Conservation (phyloP, 1,140 invertebrate genomes). For the Drosophila subobscura region DNA sequence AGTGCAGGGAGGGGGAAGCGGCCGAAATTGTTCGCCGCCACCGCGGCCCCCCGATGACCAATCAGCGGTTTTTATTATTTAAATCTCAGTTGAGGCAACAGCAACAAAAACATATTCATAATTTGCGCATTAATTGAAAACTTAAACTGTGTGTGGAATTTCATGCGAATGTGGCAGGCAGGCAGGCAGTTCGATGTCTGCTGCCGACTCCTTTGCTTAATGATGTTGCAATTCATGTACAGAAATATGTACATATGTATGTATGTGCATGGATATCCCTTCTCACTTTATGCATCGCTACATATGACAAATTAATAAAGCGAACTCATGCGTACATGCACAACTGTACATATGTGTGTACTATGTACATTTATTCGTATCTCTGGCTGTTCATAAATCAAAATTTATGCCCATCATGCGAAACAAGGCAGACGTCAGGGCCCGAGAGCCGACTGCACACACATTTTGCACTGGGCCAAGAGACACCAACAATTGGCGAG, state of each 20-base stretch:
- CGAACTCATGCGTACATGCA: constrained; percentile 30
- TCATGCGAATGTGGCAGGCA: neutral
- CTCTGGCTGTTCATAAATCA: constrained; percentile 65
- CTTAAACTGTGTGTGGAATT: constrained; percentile 45
- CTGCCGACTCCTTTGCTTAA: constrained; percentile 46
- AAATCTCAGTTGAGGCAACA: constrained; percentile 52
- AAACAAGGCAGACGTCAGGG: constrained; percentile 50
- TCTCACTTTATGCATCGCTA: constrained; percentile 63
- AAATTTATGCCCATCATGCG: constrained; percentile 68
- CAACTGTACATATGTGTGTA: constrained; percentile 10
- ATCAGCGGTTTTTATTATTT: constrained; percentile 62
- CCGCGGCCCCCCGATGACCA: too few species aligned
- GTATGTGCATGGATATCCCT: constrained; percentile 25
- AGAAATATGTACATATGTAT: constrained; percentile 7
- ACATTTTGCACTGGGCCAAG: constrained; percentile 56
- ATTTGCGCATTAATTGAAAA: constrained; percentile 72
- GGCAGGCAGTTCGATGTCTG: neutral
- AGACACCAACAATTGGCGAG: constrained; percentile 60
- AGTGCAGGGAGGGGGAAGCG: constrained; percentile 7
- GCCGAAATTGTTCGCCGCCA: too few species aligned
- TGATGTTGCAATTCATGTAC: constrained; percentile 41
- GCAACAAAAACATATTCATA: constrained; percentile 34
- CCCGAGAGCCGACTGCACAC: constrained; percentile 11
- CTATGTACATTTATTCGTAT: constrained; percentile 15
- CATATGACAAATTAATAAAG: constrained; percentile 80